Percentiles rank a stretch among this genome's conserved stretches.
Conservation (phyloP, 2,113 vertebrate species). For the Ivindomyrus marchei region DNA sequence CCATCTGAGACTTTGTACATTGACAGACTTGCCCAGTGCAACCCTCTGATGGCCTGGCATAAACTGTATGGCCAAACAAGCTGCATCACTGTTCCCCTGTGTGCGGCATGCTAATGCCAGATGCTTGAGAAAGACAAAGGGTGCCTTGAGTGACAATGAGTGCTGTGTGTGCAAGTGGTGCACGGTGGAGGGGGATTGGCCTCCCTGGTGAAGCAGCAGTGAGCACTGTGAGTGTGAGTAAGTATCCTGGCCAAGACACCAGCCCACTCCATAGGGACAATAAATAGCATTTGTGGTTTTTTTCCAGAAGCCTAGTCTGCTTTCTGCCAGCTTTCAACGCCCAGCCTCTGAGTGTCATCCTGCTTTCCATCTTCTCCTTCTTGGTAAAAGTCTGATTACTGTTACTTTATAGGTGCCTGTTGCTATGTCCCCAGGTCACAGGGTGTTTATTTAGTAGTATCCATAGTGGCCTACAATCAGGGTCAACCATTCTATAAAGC, state of each 20-base stretch:
- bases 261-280: not conserved
- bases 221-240: not conserved
- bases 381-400: not conserved
- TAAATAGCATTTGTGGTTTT: not conserved
- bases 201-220: not conserved
- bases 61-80: constrained; percentile 8
- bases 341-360: not conserved
- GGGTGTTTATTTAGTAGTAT: not conserved
- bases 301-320: not conserved
- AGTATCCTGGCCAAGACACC: not conserved
- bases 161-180: not conserved
- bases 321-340: not conserved
- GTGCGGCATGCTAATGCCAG: not conserved
- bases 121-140: not conserved
- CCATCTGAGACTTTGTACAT: not conserved
- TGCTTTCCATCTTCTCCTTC: not conserved
- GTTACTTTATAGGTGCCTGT: not conserved
- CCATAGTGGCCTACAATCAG: not conserved
- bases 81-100: not conserved
- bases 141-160: not conserved
- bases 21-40: constrained; percentile 7
- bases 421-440: not conserved
- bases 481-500: not conserved
- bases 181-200: too few species aligned
- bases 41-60: not conserved